Base-by-base conservation (phyloP, 2,888 invertebrate genomes). In the Seira sanloemensis region DNA sequence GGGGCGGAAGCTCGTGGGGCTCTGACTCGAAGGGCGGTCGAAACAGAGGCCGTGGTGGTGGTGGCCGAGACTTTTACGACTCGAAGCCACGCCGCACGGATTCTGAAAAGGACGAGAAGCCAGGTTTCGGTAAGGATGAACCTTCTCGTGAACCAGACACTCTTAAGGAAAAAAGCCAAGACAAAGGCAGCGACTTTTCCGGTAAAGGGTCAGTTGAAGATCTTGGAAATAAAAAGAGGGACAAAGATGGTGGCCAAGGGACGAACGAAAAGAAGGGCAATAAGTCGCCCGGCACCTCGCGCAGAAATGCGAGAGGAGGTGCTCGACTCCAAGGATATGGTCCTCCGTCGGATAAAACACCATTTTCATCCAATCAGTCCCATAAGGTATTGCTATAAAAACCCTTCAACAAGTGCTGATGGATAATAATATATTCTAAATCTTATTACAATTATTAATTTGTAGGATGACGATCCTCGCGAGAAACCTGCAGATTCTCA, bases 261-360 rank as follows among this genome's bases (percentile, higher is more conserved):
- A 69, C 62, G 18, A 0, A 9, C 21, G 69, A 54, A 0, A 84
- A 85, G 26, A 83, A 86, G 62, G 76, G 75, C 4, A 72, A 72
- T 19, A 87, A 87, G 54, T 86, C 86, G n/a, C 88, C 88, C 46
- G 84, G 79, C 27, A 86, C 81, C 12, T 67, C 91, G 91, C 54
- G 89, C 88, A 76, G 77, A 89, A 68, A 90, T 27, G 73, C n/a
- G 1, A 62, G 91, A 83, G 89, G 90, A 67, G 90, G 94, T 80
- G 93, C 93, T 88, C 92, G 95, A 87, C 94, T 95, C 82, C 93
- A 95, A 54, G 94, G 95, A 2, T 96, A 96, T 91, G 95, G 96
- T 0, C 95, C 95, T n/a, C 96, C 95, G 0, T 94, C 95, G 79
- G 94, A 94, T 46, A 95, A 95, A 90, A 95, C 95, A 90, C 95